Conservation (phyloP, 2,797 vertebrate species). For the Apodemus agrarius region DNA sequence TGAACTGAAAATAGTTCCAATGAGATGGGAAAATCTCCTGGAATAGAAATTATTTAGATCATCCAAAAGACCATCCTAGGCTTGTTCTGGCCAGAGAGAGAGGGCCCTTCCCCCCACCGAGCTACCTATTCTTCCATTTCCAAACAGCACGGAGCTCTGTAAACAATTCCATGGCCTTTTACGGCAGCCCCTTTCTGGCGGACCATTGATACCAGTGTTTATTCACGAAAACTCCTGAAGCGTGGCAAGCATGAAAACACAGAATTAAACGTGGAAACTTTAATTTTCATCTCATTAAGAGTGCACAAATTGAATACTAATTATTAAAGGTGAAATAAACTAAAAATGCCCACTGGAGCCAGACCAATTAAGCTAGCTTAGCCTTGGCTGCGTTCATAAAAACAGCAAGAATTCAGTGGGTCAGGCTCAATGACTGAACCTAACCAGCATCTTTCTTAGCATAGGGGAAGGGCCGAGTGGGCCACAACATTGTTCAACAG, state of each 20-base stretch:
- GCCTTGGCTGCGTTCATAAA: background rate
- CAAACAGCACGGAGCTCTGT: constrained; percentile 87
- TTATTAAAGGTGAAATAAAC: constrained; percentile 77
- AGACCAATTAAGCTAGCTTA: background rate
- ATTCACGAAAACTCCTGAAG: constrained; percentile 89
- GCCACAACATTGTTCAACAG: rapidly evolving
- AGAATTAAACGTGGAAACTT: constrained; percentile 91
- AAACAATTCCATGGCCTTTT: constrained; percentile 90
- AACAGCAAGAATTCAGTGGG: background rate
- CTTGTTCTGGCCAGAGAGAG: constrained; percentile 33
- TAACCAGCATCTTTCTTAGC: background rate
- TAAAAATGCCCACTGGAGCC: background rate
- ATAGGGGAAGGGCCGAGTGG: rapidly evolving
- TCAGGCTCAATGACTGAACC: background rate
- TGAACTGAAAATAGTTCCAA: background rate
- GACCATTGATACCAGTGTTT: constrained; percentile 91
- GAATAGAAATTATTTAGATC: rapidly evolving
- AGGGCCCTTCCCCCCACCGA: constrained; percentile 65
- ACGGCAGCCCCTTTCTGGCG: constrained; percentile 88
- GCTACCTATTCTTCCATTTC: constrained; percentile 88
- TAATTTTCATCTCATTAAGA: constrained; percentile 93
- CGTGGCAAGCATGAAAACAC: constrained; percentile 89
- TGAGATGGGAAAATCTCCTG: background rate
- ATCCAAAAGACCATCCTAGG: rapidly evolving
- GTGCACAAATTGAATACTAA: constrained; percentile 87